Evolutionary conservation across 2,797 vertebrate species (phyloP), one percentile per base, ranked within the genome.

Genomic region (Sebastes reedi): DNA sequence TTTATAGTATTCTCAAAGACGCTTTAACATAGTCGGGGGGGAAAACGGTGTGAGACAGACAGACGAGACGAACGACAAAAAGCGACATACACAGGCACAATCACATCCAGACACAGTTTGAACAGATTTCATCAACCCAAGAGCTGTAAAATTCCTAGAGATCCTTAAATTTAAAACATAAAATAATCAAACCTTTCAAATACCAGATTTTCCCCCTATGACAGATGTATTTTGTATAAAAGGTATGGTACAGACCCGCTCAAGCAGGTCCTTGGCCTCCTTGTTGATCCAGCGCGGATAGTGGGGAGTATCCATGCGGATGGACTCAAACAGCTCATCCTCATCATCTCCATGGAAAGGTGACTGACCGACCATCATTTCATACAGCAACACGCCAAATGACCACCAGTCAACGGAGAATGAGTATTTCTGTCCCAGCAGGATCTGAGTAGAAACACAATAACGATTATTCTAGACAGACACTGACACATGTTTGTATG

Each of bases 321-420:
- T 99, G 2, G 98, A 99, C 93, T 99, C 98, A 64, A 99, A 99
- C 80, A 99, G 87, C 59, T 99, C 98, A 24, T 99, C 99, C 72
- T 99, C 99, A 62, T 99, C 98, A 0, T 99, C 98, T 6, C 99
- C 99, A 0, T 99, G 99, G 94, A 99, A 99, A 1, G 99, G 99
- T 1, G 98, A 99, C 76, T 99, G 99, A 34, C 99, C 99, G 36
- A 99, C 96, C 36, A 99, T 95, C 99, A 99, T 99, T 94, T 99
- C 99, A 0, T 98, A 99, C 6, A 99, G 95, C 83, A 99, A 91
- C 72, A 99, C 99, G 12, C 99, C 99, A 5, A 99, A 99, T 0
- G 98, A 99, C 99, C 99, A 99, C 98, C 98, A 99, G 96, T 99
- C 99, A 60, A 99, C 98, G 0, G 99, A 99, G 95, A 99, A 99